These are phyloP conservation scores for Falco concolor DNA, from an alignment of 2,797 vertebrate genomes.

Conservation along the genomic window DNA sequence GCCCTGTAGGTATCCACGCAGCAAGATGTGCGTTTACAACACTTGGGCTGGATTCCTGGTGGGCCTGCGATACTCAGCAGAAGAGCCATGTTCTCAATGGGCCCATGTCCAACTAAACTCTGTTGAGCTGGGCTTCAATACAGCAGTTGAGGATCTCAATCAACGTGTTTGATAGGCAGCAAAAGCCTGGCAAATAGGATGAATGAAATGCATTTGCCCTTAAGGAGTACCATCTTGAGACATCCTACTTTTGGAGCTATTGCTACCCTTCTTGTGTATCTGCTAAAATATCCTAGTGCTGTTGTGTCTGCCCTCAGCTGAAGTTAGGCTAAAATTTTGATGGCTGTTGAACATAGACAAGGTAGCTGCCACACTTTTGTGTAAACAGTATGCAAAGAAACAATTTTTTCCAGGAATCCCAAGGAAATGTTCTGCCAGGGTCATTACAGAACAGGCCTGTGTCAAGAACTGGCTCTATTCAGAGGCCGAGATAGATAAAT, in stretches of 20 bases:
- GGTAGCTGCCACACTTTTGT: not conserved
- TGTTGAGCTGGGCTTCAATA: not conserved
- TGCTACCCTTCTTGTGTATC: not conserved
- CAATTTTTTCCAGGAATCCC: not conserved
- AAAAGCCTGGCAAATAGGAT: not conserved
- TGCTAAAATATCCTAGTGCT: not conserved
- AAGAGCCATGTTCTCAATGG: not conserved
- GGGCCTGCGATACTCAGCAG: fast-evolving
- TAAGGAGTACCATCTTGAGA: not conserved
- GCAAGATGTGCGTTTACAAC: not conserved
- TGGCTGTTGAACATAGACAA: not conserved
- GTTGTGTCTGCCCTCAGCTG: not conserved
- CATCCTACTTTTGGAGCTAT: not conserved
- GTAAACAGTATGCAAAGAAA: not conserved
- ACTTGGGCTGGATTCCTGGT: not conserved
- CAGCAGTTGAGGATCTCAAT: not conserved
- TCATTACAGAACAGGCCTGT: not conserved
- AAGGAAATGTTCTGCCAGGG: not conserved
- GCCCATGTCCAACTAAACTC: not conserved
- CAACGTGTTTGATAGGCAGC: not conserved
- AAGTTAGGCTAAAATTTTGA: not conserved
- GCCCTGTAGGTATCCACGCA: not conserved
- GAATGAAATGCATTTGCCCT: not conserved
- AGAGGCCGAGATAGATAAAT: not conserved
- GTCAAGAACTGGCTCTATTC: not conserved